These are phyloP conservation scores for Ceratosolen solmsi DNA, from an alignment of 1,140 invertebrate species.

Conservation along the genomic window DNA sequence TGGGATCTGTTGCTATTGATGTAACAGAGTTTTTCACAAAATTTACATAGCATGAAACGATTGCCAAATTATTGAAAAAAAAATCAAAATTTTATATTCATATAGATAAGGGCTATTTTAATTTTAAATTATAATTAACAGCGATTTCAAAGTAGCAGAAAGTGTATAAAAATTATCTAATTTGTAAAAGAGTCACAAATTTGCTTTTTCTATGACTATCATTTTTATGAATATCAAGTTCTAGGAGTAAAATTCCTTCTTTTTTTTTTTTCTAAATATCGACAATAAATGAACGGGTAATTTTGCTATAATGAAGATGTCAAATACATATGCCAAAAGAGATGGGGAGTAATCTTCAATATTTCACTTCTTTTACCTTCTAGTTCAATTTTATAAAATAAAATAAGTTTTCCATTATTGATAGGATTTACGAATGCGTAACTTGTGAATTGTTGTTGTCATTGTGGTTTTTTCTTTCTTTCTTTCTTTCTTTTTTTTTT, in stretches of 20 bases:
- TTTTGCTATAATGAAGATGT: neutral
- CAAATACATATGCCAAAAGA: neutral
- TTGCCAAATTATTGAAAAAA: neutral
- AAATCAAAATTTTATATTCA: neutral
- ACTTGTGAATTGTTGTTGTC: constrained; percentile 9
- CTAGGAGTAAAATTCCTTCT: no score
- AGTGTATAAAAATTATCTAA: neutral
- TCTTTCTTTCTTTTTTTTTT: no score
- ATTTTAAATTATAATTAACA: neutral
- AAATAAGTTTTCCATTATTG: no score
- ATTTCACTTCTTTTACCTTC: neutral
- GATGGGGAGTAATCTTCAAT: neutral
- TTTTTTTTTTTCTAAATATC: no score
- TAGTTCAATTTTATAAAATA: no score
- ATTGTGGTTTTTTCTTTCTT: no score
- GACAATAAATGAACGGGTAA: no score
- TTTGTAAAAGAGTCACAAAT: no score
- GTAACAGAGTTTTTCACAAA: neutral
- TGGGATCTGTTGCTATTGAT: neutral
- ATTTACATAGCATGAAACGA: neutral
- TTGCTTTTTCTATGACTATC: no score
- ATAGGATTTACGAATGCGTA: neutral
- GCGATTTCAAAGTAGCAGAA: no score
- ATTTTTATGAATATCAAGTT: no score
- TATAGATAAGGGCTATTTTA: neutral